Base-by-base conservation (phyloP, 2,797 vertebrate species). In the Chaetodon trifasciatus region DNA sequence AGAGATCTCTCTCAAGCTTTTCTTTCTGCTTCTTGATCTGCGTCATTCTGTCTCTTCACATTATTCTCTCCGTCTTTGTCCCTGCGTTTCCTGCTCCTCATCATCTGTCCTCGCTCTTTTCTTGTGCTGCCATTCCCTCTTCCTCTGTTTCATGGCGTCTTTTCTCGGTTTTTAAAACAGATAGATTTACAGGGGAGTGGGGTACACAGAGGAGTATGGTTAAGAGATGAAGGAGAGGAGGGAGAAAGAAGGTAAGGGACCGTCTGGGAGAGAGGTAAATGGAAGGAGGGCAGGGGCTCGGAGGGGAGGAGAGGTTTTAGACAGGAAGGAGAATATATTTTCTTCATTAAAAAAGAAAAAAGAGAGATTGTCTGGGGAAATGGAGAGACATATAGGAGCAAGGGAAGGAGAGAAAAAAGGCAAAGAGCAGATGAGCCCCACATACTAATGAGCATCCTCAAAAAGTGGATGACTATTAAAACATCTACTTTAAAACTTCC, bases 21-120 rank as follows among this genome's bases (percentile, higher is more conserved):
- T 67, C 44, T 65, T 74, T 74, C 46, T 15, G n/a, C 66, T 53
- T 78, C 74, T 76, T 69, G 0, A 35, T 91, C 70, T 78, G 65
- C 79, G 70, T 70, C 88, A 79, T 49, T 86, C 72, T 71, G 74
- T 73, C 66, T 76, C 64, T 42, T 82, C 44, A 2, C 42, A 46
- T 74, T 65, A 60, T 76, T 70, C 42, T 85, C 69, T 70, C 24
- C 0, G 21, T 67, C 42, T 71, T 16, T 69, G 60, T 82, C 56
- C 62, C 66, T 3, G 23, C 32, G 13, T 44, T 56, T 76, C 42
- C 60, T 64, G 32, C 52, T 56, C 56, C 61, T 68, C 52, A 65
- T 86, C 70, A 56, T 73, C 65, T 11, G 52, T 76, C 70, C 47
- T 58, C 8, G 5, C 39, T 76, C 42, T 75, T 39, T 39, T 68